phyloP scores from a whole-genome alignment of 2,888 invertebrate genomes.

The Lypha dubia region DNA sequence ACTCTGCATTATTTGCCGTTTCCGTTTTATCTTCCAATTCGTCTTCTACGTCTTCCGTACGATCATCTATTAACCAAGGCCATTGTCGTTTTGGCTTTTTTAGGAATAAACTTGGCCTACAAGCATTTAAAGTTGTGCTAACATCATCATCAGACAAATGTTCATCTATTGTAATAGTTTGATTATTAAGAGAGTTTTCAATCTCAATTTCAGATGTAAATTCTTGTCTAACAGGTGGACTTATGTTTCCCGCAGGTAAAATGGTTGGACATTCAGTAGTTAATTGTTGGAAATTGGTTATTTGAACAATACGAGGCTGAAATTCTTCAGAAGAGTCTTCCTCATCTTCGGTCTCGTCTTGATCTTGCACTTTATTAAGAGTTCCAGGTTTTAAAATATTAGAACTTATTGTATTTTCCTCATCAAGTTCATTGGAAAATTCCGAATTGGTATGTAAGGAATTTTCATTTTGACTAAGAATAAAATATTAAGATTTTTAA shows the following conservation, averaged over 20 bases:
- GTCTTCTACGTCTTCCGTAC: slow-evolving; percentile 46
- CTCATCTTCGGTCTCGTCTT: slow-evolving; percentile 69
- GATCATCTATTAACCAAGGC: slow-evolving; percentile 83
- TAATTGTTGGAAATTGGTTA: slow-evolving; percentile 81
- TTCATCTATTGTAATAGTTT: slow-evolving; percentile 39
- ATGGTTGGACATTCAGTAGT: slow-evolving; percentile 1
- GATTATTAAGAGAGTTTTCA: slow-evolving; percentile 38
- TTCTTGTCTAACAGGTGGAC: slow-evolving; percentile 74
- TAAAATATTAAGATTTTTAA: too few species aligned
- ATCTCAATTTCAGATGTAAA: slow-evolving; percentile 68
- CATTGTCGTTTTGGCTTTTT: slow-evolving; percentile 80
- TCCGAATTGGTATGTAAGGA: slow-evolving; percentile 48
- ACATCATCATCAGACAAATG: slow-evolving; percentile 32
- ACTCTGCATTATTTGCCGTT: slow-evolving; percentile 50
- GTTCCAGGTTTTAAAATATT: neutral
- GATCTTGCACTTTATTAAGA: slow-evolving; percentile 14
- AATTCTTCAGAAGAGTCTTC: slow-evolving; percentile 75
- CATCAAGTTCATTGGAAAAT: slow-evolving; percentile 51
- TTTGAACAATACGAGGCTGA: slow-evolving; percentile 81
- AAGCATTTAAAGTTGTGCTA: slow-evolving; percentile 72
- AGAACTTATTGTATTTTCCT: slow-evolving; percentile 46
- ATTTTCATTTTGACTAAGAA: slow-evolving; percentile 63
- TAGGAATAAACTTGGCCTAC: slow-evolving; percentile 82
- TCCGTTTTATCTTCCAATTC: slow-evolving; percentile 52
- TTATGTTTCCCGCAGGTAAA: neutral